phyloP scores from a whole-genome alignment of 1,140 invertebrate species.

The Diuraphis noxia region DNA sequence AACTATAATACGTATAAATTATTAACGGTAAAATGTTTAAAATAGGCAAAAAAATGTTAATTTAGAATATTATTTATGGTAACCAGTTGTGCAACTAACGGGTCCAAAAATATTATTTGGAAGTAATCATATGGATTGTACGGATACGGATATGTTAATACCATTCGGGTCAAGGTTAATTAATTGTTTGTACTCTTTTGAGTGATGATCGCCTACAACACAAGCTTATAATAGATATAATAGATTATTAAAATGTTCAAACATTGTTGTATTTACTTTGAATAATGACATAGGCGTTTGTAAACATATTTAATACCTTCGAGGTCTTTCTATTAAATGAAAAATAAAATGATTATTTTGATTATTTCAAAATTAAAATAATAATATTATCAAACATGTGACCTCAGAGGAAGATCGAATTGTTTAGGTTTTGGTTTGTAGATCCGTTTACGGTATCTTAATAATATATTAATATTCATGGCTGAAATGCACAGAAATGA shows the following conservation, averaged over 20 bases:
- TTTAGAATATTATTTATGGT: constrained; percentile 15
- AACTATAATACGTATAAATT: neutral
- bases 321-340: neutral
- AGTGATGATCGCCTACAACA: constrained; percentile 24
- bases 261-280: constrained; percentile 25
- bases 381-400: neutral
- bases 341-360: neutral
- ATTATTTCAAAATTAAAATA: constrained; percentile 11
- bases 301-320: neutral
- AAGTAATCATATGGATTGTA: neutral
- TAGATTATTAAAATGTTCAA: constrained; percentile 22
- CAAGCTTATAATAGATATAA: neutral
- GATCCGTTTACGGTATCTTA: constrained; percentile 11
- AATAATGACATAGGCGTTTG: neutral
- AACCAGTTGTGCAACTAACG: constrained; percentile 12
- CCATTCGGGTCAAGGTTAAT: constrained; percentile 35
- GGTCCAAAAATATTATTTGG: neutral
- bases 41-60: constrained; percentile 14
- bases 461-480: constrained; percentile 49
- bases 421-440: constrained; percentile 25
- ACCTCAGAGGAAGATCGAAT: constrained; percentile 8
- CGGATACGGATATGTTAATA: constrained; percentile 16
- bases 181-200: constrained; percentile 12
- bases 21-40: constrained; percentile 5
- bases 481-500: constrained; percentile 41